Conservation (phyloP, 2,797 vertebrate genomes). For the Gambusia yucatana region DNA sequence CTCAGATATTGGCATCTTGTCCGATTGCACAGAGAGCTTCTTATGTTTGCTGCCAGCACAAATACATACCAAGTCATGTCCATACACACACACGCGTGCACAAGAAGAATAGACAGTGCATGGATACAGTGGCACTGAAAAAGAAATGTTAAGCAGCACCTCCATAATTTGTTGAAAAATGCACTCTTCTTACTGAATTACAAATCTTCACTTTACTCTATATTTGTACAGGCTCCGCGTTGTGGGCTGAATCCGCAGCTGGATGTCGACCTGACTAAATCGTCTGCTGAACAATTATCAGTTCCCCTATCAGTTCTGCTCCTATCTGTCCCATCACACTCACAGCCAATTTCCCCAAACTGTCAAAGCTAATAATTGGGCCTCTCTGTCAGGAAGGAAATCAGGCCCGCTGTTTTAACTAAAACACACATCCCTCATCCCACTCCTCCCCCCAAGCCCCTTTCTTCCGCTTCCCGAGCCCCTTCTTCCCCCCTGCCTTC, state of each 20-base stretch:
- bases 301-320: conserved; percentile 54
- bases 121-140: conserved; percentile 24
- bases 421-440: conserved; percentile 58
- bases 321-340: conserved; percentile 70
- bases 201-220: conserved; percentile 7
- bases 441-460: conserved; percentile 27
- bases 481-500: conserved; percentile 32
- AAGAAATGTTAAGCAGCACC: conserved; percentile 3
- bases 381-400: conserved; percentile 74
- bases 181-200: conserved; percentile 7
- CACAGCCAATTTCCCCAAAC: conserved; percentile 74
- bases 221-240: conserved; percentile 23
- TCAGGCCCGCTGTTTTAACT: conserved; percentile 72
- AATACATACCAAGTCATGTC: conserved; percentile 65
- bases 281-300: conserved; percentile 64
- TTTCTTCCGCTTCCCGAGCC: neutral
- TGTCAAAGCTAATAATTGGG: conserved; percentile 78
- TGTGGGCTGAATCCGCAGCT: conserved; percentile 24
- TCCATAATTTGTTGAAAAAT: neutral
- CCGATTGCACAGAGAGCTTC: conserved; percentile 73
- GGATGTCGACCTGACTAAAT: conserved; percentile 48
- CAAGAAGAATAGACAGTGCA: conserved; percentile 4
- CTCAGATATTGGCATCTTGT: conserved; percentile 82
- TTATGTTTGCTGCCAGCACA: conserved; percentile 78
- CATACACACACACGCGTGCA: conserved; percentile 22